A percentile compares a stretch with the other conserved stretches of the same genome.
These are phyloP conservation scores for Latrodectus elegans DNA, from an alignment of 2,888 invertebrate genomes.

Conservation along the genomic window DNA sequence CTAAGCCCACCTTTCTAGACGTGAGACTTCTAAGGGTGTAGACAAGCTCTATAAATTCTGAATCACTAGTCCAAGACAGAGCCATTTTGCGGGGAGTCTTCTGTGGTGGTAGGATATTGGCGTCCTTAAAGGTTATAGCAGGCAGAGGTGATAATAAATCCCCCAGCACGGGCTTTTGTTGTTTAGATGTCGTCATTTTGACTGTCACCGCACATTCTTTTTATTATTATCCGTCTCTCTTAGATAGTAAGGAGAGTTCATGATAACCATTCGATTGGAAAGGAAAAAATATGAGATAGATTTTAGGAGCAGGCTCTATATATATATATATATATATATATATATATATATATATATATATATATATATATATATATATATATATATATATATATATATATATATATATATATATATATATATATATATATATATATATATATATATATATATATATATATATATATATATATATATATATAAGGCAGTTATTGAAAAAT, in stretches of 20 bases:
- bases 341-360: too few species aligned
- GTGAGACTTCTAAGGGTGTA: constrained; percentile 30
- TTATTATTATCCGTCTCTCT: constrained; percentile 6
- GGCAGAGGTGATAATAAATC: constrained; percentile 47
- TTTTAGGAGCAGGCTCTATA: background rate
- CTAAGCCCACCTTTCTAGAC: constrained; percentile 53
- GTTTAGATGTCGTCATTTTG: constrained; percentile 26
- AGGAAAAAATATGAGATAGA: constrained; percentile 17
- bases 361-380: too few species aligned
- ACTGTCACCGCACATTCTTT: constrained; percentile 36
- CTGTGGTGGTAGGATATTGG: constrained; percentile 49
- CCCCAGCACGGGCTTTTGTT: constrained; percentile 30
- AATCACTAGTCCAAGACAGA: constrained; percentile 12
- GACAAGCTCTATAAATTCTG: constrained; percentile 54
- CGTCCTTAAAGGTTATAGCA: constrained; percentile 42
- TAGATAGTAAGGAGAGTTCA: constrained; percentile 30
- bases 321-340: too few species aligned
- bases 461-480: too few species aligned
- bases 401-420: too few species aligned
- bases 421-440: too few species aligned
- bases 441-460: too few species aligned
- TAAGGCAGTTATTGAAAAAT: too few species aligned
- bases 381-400: too few species aligned
- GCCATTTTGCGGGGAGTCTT: constrained; percentile 44
- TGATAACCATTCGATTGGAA: constrained; percentile 22